A percentile compares a stretch with the other conserved stretches of the same genome.
Evolutionary conservation across 1,140 invertebrate species (phyloP).

Genomic region (Tetramorium alpestre): DNA sequence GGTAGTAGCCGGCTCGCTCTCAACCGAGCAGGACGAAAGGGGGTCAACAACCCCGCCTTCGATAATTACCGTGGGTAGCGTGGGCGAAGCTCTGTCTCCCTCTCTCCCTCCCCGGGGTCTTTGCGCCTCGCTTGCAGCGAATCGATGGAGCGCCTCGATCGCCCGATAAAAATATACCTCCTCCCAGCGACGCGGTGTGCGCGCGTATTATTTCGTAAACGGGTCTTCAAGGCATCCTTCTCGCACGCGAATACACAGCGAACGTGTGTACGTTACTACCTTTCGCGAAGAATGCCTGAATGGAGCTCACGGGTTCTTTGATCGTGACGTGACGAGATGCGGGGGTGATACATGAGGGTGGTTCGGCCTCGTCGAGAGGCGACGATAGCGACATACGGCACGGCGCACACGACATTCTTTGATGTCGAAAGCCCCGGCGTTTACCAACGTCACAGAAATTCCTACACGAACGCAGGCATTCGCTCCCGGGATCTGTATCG

Average conservation of each 20-base stretch:
- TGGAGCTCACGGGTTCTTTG: slow-evolving; percentile 38
- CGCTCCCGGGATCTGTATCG: slow-evolving; percentile 60
- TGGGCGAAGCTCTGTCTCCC: slow-evolving; percentile 68
- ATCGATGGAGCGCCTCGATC: slow-evolving; percentile 72
- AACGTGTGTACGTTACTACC: slow-evolving; percentile 6
- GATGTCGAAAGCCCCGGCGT: slow-evolving; percentile 64
- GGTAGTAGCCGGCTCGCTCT: slow-evolving; percentile 22
- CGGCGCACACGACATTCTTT: slow-evolving; percentile 67
- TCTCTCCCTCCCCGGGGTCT: slow-evolving; percentile 56
- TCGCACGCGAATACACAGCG: not conserved
- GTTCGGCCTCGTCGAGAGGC: slow-evolving; percentile 2
- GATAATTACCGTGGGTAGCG: slow-evolving; percentile 78
- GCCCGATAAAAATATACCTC: slow-evolving; percentile 70
- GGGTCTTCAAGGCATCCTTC: not conserved
- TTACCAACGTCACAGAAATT: slow-evolving; percentile 65
- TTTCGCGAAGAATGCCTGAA: slow-evolving; percentile 43
- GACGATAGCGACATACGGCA: slow-evolving; percentile 1
- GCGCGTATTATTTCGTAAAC: slow-evolving; percentile 65
- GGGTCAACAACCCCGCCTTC: slow-evolving; percentile 77
- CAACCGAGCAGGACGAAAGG: slow-evolving; percentile 71
- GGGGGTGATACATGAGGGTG: not conserved
- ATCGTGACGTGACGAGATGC: not conserved
- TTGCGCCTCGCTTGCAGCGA: slow-evolving; percentile 67
- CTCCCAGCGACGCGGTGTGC: not conserved
- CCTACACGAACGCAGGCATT: slow-evolving; percentile 58